Conservation (phyloP, 2,888 invertebrate genomes). For the Melitaea athalia region DNA sequence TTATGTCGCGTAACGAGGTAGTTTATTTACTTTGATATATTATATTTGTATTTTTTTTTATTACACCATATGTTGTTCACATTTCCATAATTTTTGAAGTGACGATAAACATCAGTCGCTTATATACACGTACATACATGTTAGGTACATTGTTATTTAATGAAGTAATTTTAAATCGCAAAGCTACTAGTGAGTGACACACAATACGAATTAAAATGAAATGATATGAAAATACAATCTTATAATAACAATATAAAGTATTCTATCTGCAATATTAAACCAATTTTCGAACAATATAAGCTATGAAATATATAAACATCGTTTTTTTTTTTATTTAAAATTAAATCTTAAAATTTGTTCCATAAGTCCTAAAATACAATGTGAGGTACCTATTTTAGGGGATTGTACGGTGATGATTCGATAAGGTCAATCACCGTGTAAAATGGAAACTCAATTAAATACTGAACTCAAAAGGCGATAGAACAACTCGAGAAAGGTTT, state of each 20-base stretch:
- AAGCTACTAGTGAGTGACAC: too few species aligned
- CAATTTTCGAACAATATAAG: slow-evolving; percentile 13
- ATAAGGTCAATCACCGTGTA: slow-evolving; percentile 29
- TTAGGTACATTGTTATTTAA: too few species aligned
- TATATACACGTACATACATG: too few species aligned
- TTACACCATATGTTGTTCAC: too few species aligned
- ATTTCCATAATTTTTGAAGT: too few species aligned
- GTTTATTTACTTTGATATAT: too few species aligned
- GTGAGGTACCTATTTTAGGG: slow-evolving; percentile 14
- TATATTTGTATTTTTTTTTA: too few species aligned
- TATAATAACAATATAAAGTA: neutral
- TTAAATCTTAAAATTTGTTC: neutral
- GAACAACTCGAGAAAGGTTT: slow-evolving; percentile 16
- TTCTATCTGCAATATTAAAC: neutral
- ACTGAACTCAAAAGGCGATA: slow-evolving; percentile 24
- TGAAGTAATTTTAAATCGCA: too few species aligned
- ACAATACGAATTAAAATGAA: too few species aligned
- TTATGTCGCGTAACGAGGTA: too few species aligned
- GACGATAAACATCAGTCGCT: too few species aligned
- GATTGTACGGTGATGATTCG: slow-evolving; percentile 12
- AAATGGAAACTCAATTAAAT: slow-evolving; percentile 31
- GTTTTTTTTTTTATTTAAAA: slow-evolving; percentile 10
- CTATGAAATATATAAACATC: neutral
- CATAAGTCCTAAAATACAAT: neutral
- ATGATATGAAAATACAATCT: neutral